Evolutionary conservation across 2,888 invertebrate species (phyloP).

Genomic region (Elysia crispata): DNA sequence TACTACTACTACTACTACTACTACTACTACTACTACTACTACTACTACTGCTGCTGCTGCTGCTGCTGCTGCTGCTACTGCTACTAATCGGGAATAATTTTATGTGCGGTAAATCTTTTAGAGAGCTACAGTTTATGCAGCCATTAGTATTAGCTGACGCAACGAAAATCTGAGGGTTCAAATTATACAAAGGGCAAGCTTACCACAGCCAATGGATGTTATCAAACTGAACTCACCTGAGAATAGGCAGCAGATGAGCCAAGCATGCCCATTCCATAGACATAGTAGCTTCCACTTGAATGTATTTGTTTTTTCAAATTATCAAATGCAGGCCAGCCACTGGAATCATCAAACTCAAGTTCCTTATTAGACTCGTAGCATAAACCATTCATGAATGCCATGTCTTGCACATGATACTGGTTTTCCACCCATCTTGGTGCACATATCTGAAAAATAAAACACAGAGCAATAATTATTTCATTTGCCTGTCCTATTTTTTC

Average conservation of each 20-base stretch:
- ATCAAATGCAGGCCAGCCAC: constrained; percentile 63
- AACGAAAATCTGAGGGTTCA: too few species aligned
- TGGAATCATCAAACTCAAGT: constrained; percentile 55
- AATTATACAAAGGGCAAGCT: too few species aligned
- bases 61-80: neutral
- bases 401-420: constrained; percentile 56
- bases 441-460: constrained; percentile 59
- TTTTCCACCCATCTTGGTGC: constrained; percentile 69
- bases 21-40: constrained; percentile 9
- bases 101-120: too few species aligned
- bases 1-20: constrained; percentile 6
- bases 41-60: neutral
- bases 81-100: constrained; percentile 2
- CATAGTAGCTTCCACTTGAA: constrained; percentile 43
- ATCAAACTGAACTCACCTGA: constrained; percentile 42
- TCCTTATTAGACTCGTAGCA: constrained; percentile 63
- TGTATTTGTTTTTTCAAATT: constrained; percentile 58
- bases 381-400: constrained; percentile 67
- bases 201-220: too few species aligned
- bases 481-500: too few species aligned
- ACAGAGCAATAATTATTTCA: too few species aligned
- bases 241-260: constrained; percentile 59
- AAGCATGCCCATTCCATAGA: constrained; percentile 58
- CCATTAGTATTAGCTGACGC: too few species aligned
- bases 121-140: too few species aligned